Percentiles rank a stretch among this genome's conserved stretches.
Evolutionary conservation across 2,113 vertebrate genomes (phyloP).

Genomic region (Nyctereutes procyonoides): DNA sequence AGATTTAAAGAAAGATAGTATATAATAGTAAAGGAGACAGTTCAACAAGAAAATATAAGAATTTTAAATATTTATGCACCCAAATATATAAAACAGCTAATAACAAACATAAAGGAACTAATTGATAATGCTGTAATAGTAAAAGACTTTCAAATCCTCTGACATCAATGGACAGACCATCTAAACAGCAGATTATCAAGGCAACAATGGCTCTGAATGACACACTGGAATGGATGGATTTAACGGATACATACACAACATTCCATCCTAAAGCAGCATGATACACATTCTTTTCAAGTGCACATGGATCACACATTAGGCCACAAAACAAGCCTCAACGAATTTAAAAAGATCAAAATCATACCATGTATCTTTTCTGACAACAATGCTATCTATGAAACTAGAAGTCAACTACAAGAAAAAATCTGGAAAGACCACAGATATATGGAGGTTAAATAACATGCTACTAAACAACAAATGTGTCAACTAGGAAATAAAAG

Average conservation of each 20-base stretch:
- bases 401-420: neutral
- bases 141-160: neutral
- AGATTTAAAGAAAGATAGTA: neutral
- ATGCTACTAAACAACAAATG: too few species aligned
- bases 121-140: neutral
- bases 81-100: neutral
- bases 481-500: too few species aligned
- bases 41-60: neutral
- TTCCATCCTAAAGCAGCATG: too few species aligned
- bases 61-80: neutral
- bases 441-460: too few species aligned
- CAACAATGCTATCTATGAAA: neutral
- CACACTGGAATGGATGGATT: too few species aligned
- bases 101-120: neutral
- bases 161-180: neutral
- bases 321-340: too few species aligned
- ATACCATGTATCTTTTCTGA: neutral
- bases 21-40: neutral
- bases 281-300: too few species aligned
- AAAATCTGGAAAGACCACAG: neutral
- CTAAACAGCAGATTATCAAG: neutral
- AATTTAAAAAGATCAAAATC: neutral
- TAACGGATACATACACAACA: too few species aligned
- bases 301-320: too few species aligned
- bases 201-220: neutral